Base-by-base conservation (phyloP, 2,888 invertebrate species). In the Amphimallon solstitiale region DNA sequence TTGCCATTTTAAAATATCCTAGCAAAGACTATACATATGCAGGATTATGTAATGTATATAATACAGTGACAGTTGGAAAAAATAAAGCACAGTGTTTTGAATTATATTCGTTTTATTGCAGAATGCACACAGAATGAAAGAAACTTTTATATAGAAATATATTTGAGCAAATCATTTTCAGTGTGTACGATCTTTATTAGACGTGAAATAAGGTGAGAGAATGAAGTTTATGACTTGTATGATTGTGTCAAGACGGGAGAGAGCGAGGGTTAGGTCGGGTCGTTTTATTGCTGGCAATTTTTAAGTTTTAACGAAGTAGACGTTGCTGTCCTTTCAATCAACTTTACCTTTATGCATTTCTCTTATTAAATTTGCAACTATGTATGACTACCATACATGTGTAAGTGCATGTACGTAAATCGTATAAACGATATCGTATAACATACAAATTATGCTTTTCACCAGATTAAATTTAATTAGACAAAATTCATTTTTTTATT, bases 91-190 rank as follows among this genome's bases (percentile, higher is more conserved):
- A 23, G 12, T 56, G 12, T 15, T 37, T 56, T 71, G 73, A 75
- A 76, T 77, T 76, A 75, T 77, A 76, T 72, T 75, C 74, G 74
- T 78, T 80, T 79, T 78, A 78, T 79, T 78, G 77, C 78, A 76
- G 76, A 78, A 77, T 79, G 77, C 77, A 79, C 78, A 78, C 77
- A 76, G 77, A 78, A 78, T 77, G 75, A 77, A 79, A 76, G 74
- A 75, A 78, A 77, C 72, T 75, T 76, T 72, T 73, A 72, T 73
- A 74, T 73, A 73, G 72, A 77, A 76, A 79, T 77, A 77, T 73
- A 74, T 75, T 77, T 78, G 79, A 80, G 79, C 78, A 79, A 78
- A 80, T 78, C 72, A 79, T 78, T 75, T 54, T 77, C 75, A 75
- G 75, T 76, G 76, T 76, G 75, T 76, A 59, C 59, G 59, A 73